Evolutionary conservation across 2,888 invertebrate genomes (phyloP).

Genomic region (Dryocosmus kuriphilus): DNA sequence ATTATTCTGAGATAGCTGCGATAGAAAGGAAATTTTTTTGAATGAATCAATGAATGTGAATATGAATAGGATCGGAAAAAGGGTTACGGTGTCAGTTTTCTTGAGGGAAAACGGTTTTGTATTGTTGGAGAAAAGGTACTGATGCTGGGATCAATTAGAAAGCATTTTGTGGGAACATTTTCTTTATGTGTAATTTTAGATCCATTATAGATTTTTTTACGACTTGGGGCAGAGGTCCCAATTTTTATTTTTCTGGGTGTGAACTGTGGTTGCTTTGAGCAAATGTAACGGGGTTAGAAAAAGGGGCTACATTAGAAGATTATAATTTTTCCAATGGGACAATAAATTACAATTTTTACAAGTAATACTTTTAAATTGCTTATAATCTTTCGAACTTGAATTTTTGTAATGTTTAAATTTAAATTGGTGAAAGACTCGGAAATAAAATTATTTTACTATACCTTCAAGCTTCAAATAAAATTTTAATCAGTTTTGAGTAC

Average conservation of each 20-base stretch:
- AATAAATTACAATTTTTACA: too few relatives aligned
- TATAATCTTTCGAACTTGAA: too few relatives aligned
- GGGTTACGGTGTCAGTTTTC: slow-evolving; percentile 34
- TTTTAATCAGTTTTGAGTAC: too few relatives aligned
- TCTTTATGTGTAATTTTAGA: background rate
- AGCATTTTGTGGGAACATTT: slow-evolving; percentile 10
- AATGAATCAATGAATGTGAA: slow-evolving; percentile 9
- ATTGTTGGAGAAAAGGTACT: slow-evolving; percentile 8
- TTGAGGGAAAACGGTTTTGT: slow-evolving; percentile 14
- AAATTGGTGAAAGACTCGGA: too few relatives aligned
- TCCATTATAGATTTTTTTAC: background rate
- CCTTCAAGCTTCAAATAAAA: too few relatives aligned
- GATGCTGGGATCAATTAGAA: slow-evolving; percentile 30
- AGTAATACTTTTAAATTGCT: too few relatives aligned
- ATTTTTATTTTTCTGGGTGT: background rate
- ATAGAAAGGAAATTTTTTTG: background rate
- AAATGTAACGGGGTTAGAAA: background rate
- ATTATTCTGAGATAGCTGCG: slow-evolving; percentile 4
- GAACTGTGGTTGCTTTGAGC: background rate
- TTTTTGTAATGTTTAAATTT: too few relatives aligned
- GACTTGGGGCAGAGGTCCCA: background rate
- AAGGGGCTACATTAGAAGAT: background rate
- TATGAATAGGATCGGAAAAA: slow-evolving; percentile 26
- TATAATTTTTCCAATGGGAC: background rate
- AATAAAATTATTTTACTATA: too few relatives aligned